These are phyloP conservation scores for Alcedo atthis DNA, from an alignment of 2,797 vertebrate species.

Conservation along the genomic window DNA sequence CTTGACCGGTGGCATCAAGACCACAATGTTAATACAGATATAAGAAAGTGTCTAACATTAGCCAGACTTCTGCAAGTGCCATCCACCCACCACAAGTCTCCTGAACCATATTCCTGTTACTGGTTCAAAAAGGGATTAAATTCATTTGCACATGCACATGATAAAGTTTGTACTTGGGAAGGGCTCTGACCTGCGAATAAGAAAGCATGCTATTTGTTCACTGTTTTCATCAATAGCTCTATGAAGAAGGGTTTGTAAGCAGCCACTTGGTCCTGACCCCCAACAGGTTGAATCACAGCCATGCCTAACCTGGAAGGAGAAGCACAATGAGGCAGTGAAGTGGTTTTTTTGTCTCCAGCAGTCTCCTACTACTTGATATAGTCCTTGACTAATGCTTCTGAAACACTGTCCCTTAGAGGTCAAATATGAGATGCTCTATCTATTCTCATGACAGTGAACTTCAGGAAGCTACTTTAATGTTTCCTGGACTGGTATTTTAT, in stretches of 20 bases:
- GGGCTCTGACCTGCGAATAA: slow-evolving; percentile 90
- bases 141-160: not conserved
- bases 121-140: not conserved
- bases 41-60: not conserved
- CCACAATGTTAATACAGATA: fast-evolving
- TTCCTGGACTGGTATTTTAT: not conserved
- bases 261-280: slow-evolving; percentile 91
- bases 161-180: not conserved
- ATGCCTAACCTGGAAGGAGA: slow-evolving; percentile 88
- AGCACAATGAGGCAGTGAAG: not conserved
- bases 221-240: slow-evolving; percentile 96
- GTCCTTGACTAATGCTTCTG: not conserved
- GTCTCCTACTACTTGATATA: not conserved
- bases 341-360: not conserved
- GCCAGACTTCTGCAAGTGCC: not conserved
- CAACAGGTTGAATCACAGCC: slow-evolving; percentile 96
- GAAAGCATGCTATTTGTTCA: slow-evolving; percentile 92
- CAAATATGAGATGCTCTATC: not conserved
- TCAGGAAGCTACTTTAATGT: not conserved
- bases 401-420: not conserved
- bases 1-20: not conserved
- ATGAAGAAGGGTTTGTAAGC: slow-evolving; percentile 93
- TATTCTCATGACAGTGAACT: not conserved
- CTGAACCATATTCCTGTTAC: not conserved
- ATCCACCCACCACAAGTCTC: not conserved